A percentile compares a stretch with the other conserved stretches of the same genome.
Evolutionary conservation across 2,888 invertebrate genomes (phyloP).

Genomic region (Orthonevra nobilis): DNA sequence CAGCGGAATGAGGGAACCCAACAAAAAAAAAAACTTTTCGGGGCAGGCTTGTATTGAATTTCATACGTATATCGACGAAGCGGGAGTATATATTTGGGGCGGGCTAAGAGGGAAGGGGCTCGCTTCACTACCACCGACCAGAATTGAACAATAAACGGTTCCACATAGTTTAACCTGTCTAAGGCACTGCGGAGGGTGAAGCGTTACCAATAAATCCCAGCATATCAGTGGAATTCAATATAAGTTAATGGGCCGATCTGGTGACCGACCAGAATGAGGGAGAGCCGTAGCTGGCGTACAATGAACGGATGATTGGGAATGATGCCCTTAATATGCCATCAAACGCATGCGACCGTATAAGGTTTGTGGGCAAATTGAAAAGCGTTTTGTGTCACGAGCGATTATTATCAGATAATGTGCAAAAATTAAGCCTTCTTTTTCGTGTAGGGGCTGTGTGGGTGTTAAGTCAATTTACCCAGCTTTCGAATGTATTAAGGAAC

Average conservation of each 20-base stretch:
- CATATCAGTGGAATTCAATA: conserved; percentile 59
- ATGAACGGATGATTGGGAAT: not conserved
- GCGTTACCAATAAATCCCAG: conserved; percentile 52
- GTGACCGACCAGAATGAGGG: conserved; percentile 8
- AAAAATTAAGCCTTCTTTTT: conserved; percentile 25
- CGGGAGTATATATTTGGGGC: not conserved
- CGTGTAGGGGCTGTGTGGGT: conserved; percentile 1
- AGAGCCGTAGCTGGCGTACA: too few species aligned
- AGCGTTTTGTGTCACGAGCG: conserved; percentile 26
- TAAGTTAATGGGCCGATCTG: conserved; percentile 45
- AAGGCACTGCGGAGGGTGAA: conserved; percentile 35
- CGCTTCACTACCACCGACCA: conserved; percentile 14
- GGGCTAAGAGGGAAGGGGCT: too few species aligned
- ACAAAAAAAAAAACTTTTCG: too few species aligned
- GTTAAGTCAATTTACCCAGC: conserved; percentile 14
- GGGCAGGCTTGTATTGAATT: conserved; percentile 56
- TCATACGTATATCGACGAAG: conserved; percentile 47
- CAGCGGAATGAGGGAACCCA: conserved; percentile 11
- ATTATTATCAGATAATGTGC: conserved; percentile 34
- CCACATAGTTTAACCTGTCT: conserved; percentile 48
- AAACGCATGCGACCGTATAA: not conserved
- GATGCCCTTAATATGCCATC: not conserved
- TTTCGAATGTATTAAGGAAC: too few species aligned
- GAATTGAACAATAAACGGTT: conserved; percentile 52
- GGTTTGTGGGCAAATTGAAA: conserved; percentile 19